Evolutionary conservation across 1,140 invertebrate genomes (phyloP), one percentile per base, ranked within the genome.

Genomic region (Drosophila sp.): DNA sequence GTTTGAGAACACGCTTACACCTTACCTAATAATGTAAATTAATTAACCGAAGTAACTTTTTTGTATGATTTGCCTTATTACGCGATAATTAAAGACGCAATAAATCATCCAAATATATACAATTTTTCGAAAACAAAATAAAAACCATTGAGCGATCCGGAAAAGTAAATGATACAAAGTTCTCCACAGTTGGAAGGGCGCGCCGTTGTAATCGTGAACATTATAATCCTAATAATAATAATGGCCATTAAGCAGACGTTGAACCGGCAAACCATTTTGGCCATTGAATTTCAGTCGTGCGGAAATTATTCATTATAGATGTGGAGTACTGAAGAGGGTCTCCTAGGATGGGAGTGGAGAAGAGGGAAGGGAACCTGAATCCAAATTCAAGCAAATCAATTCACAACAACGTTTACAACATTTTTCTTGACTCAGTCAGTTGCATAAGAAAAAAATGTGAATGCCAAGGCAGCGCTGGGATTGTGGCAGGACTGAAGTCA

Each of bases 251-350:
- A 74, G 81, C 69, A 82, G 81, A 81, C 78, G 69, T 80, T 75
- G 59, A 78, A 59, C 67, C 78, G 67, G 67, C 72, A 61, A 83
- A 84, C 71, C 70, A 87, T 78, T 86, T 78, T 81, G 65, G 66
- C 80, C 70, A 84, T 86, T 84, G 77, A 80, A 77, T 86, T 81
- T 82, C 78, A 81, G 65, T 86, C 81, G 67, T 78, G 81, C 82
- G 81, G 81, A 86, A 86, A 86, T 86, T 86, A 86, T 86, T 86
- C 82, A 86, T 86, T 86, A 86, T 78, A 61, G 78, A 78, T 80
- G 74, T 74, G 64, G 21, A 56, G 80, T 56, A 34, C 48, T 29
- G 70, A 64, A 45, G 54, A 50, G 38, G 40, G 34, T 9, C 8
- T 11, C 11, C 0, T 56, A 62, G 57, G 54, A 45, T 46, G 8